Conservation (phyloP, 1,140 invertebrate genomes). For the Littorina saxatilis region DNA sequence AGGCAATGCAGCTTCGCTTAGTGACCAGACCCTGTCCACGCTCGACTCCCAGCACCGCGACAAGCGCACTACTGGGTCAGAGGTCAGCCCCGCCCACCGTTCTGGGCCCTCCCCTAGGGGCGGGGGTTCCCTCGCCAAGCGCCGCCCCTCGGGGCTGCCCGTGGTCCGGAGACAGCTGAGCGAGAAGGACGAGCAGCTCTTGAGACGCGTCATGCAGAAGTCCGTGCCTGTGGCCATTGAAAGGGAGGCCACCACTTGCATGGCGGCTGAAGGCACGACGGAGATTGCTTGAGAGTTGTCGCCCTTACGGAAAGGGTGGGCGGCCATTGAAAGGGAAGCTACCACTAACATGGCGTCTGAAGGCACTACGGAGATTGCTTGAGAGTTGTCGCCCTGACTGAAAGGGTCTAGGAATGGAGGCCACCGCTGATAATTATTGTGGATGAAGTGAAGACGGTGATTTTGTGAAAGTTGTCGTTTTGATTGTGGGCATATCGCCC, state of each 20-base stretch:
- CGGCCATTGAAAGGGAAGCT: background rate
- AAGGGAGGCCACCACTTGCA: background rate
- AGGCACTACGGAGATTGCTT: background rate
- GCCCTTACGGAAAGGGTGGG: background rate
- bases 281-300: background rate
- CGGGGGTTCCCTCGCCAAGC: slow-evolving; percentile 15
- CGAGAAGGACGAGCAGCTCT: slow-evolving; percentile 34
- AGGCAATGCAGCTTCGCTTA: slow-evolving; percentile 29
- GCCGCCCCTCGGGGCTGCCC: slow-evolving; percentile 47
- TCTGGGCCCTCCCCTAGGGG: background rate
- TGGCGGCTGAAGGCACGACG: background rate
- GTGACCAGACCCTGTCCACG: slow-evolving; percentile 31
- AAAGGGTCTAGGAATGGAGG: background rate
- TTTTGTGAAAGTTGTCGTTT: background rate
- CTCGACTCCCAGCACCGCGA: slow-evolving; percentile 24
- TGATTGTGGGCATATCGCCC: no score
- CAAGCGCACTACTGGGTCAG: slow-evolving; percentile 6
- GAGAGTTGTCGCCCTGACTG: background rate
- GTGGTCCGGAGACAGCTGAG: slow-evolving; percentile 43
- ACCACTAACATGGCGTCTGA: background rate
- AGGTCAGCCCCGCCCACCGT: background rate
- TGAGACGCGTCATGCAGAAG: slow-evolving; percentile 23
- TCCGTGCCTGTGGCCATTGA: background rate
- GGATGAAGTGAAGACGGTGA: background rate
- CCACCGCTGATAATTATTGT: background rate